Evolutionary conservation across 2,113 vertebrate genomes (phyloP).

Genomic region (Siphamia tubifer): DNA sequence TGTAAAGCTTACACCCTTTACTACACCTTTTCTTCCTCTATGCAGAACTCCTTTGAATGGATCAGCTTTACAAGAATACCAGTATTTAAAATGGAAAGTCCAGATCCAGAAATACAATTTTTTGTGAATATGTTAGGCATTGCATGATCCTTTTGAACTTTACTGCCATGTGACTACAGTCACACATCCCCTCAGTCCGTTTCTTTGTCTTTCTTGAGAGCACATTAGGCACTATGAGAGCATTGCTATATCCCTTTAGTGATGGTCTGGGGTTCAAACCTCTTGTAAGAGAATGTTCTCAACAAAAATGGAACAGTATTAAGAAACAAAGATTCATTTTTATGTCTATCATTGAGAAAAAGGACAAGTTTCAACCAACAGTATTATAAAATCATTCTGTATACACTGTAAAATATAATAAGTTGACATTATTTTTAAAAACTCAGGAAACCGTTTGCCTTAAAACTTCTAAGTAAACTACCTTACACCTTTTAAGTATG

Average conservation of each 20-base stretch:
- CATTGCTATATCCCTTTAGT: background rate
- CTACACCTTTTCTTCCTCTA: background rate
- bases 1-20: too few relatives aligned
- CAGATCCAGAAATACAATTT: background rate
- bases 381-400: too few relatives aligned
- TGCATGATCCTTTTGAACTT: background rate
- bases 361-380: too few relatives aligned
- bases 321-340: background rate
- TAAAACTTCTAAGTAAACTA: too few relatives aligned
- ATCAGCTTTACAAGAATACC: background rate
- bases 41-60: background rate
- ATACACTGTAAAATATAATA: too few relatives aligned
- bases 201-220: conserved; percentile 23
- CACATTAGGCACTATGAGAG: background rate
- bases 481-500: too few relatives aligned
- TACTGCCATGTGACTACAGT: background rate
- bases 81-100: background rate
- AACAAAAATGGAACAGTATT: conserved; percentile 11
- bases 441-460: too few relatives aligned
- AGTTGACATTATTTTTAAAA: too few relatives aligned
- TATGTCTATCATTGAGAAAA: background rate
- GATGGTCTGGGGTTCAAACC: background rate
- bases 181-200: background rate
- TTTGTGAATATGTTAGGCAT: conserved; percentile 5
- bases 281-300: background rate